phyloP scores from a whole-genome alignment of 2,113 vertebrate genomes.

The Gallinago jamesoni region DNA sequence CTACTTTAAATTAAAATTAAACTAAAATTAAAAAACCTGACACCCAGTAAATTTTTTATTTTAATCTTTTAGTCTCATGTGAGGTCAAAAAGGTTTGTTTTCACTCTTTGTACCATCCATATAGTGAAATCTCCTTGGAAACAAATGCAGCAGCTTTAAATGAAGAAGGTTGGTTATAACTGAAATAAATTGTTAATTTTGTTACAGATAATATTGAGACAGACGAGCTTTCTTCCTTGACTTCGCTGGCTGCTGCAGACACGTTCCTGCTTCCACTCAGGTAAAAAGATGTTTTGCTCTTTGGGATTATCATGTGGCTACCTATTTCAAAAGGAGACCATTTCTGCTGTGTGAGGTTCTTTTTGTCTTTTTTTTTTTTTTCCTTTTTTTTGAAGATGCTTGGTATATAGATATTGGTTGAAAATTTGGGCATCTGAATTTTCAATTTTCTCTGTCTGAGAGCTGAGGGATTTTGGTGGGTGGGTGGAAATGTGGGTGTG shows the following conservation, averaged over 20 bases:
- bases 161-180: background rate
- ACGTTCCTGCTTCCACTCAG: background rate
- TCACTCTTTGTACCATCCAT: background rate
- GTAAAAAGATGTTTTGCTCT: background rate
- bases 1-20: background rate
- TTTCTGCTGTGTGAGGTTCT: background rate
- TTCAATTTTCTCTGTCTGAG: background rate
- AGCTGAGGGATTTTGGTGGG: background rate
- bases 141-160: background rate
- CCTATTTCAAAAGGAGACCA: background rate
- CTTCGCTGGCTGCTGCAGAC: background rate
- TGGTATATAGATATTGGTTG: background rate
- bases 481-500: background rate
- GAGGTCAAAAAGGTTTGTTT: background rate
- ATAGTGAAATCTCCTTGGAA: background rate
- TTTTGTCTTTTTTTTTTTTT: background rate
- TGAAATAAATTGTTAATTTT: background rate
- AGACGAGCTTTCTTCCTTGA: background rate
- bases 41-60: fast-evolving
- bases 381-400: background rate
- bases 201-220: background rate
- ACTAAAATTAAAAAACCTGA: background rate
- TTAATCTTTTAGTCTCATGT: background rate
- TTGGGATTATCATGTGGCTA: background rate
- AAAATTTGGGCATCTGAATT: background rate